Percentiles rank a stretch among this genome's conserved stretches.
These are phyloP conservation scores for Calameuta filiformis DNA, from an alignment of 2,888 invertebrate species.

Conservation along the genomic window DNA sequence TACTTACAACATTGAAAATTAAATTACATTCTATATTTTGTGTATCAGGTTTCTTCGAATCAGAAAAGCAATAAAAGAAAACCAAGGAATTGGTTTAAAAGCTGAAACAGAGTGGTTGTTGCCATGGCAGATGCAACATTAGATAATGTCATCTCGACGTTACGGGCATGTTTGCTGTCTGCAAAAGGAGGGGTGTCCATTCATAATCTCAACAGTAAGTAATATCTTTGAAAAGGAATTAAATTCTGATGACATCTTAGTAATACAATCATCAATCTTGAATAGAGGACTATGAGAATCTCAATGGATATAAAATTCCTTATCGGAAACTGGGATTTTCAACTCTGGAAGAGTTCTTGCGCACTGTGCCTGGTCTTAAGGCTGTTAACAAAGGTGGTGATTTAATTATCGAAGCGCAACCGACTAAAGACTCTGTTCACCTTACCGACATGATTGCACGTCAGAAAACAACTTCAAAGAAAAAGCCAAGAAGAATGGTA, in stretches of 20 bases:
- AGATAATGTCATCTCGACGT: constrained; percentile 68
- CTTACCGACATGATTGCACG: constrained; percentile 65
- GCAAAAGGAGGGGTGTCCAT: constrained; percentile 69
- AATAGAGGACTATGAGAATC: constrained; percentile 72
- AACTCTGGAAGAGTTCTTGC: constrained; percentile 71
- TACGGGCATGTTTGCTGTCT: constrained; percentile 68
- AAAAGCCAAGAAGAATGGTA: constrained; percentile 32
- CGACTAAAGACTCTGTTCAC: constrained; percentile 72
- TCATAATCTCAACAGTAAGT: constrained; percentile 70
- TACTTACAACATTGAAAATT: no score
- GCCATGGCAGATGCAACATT: constrained; percentile 44
- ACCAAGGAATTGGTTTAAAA: not conserved
- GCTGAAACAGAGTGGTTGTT: constrained; percentile 12
- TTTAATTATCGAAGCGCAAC: constrained; percentile 70
- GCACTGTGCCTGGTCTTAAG: constrained; percentile 71
- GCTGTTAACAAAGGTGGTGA: constrained; percentile 68
- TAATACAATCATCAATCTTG: constrained; percentile 30
- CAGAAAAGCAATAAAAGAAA: not conserved
- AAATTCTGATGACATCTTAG: constrained; percentile 10
- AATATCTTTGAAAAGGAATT: constrained; percentile 1
- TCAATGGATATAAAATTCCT: constrained; percentile 75
- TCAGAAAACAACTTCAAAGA: constrained; percentile 54
- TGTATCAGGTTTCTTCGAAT: no score
- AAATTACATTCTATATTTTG: no score
- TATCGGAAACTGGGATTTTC: constrained; percentile 72